Base-by-base conservation (phyloP, 2,113 vertebrate species). In the Pagrus major region DNA sequence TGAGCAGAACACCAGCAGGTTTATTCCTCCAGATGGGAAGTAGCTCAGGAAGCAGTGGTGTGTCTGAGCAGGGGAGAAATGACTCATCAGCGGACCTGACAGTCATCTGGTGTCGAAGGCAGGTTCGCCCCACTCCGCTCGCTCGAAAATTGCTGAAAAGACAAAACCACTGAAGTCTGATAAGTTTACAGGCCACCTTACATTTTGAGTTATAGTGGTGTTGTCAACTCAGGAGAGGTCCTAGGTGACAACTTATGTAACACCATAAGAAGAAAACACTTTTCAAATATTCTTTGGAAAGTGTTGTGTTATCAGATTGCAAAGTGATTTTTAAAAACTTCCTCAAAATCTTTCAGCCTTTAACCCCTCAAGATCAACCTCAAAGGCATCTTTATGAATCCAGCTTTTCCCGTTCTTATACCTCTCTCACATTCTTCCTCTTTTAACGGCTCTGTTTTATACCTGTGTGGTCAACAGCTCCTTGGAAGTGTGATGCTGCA, bases 21-120 rank as follows among this genome's bases (percentile, higher is more conserved):
- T 72, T 56, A 54, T 16, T 47, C 14, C 42, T 83, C 61, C 49
- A 65, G 21, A 78, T 42, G 67, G 78, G 37, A 68, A 78, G 51
- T n/a, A 42, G 73, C 39, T 65, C 71, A 72, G 83, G 86, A 86
- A 80, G 54, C 71, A 66, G 69, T 58, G 31, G 73, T 56, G 61
- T 18, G 71, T 70, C 89, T 87, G 83, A 87, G 84, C 70, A 47
- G 65, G 44, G 35, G 41, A 73, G 37, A 61, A 52, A 83, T 64
- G 14, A 73, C 58, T 81, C 70, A 65, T 60, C 55, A 73, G 58
- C 1, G 9, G 42, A 56, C 23, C 77, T 80, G 71, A 80, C 71
- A 72, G 67, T 75, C 58, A 70, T 54, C 76, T 80, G 60, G 35
- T 55, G 33, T 49, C 25, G 23, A 9, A 6, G n/a, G 39, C 47